Evolutionary conservation across 2,113 vertebrate genomes (phyloP), one percentile per base, ranked within the genome.

Genomic region (Megaceryle torquata): DNA sequence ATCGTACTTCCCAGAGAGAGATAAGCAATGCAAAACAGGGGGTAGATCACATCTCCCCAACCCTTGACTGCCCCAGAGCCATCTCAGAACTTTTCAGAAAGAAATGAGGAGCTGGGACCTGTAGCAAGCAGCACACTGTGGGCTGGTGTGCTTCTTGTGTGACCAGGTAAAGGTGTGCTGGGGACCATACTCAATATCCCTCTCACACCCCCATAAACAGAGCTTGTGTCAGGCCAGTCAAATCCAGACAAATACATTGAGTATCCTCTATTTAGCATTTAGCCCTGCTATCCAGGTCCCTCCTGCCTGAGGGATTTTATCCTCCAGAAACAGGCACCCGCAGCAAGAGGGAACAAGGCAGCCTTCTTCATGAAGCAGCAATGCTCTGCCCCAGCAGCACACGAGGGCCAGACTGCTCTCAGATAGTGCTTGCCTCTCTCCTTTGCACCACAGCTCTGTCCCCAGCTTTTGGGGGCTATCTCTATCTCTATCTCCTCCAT

Each of bases 401-500:
- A 35, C 16, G 11, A 29, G 8, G 9, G 61, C 24, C 60, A 65
- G 12, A 44, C 25, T 51, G 68, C 61, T 80, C 74, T 81, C 35
- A 67, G 37, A 54, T 0, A 1, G 37, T 29, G 24, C 20, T 6
- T 81, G 41, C 29, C 21, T 74, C 43, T 29, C 13, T 13, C 0
- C 44, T 86, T 5, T 29, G 35, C 26, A 41, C 14, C 9, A 57
- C 10, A 22, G 83, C 43, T 86, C 18, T 43, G 25, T 33, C n/a
- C 43, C 26, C 61, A 91, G 74, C 21, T 44, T 8, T 9, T 39
- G 44, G 14, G 35, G n/a, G 28, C 18, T 44, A 20, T 39, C 80
- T 78, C 91, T 44, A 20, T 39, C 80, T 78, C 91, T 76, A 91
- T 57, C 41, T 94, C 68, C 29, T 84, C 56, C 50, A 53, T 24